phyloP scores from a whole-genome alignment of 2,113 vertebrate genomes.

The Gadus chalcogrammus region DNA sequence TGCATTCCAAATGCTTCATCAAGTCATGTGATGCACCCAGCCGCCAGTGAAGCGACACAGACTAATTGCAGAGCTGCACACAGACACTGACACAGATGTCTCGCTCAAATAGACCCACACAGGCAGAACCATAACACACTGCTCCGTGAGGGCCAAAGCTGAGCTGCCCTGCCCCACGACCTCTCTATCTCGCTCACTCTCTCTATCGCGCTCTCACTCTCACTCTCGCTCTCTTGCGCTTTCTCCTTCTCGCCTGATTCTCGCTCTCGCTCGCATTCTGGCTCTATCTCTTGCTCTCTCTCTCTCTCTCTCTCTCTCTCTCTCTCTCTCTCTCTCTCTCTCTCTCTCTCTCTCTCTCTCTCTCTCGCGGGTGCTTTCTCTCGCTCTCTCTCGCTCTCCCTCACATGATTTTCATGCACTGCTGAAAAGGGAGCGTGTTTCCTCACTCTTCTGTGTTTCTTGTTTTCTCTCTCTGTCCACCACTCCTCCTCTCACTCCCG shows the following conservation, averaged over 20 bases:
- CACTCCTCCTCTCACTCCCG: slow-evolving; percentile 49
- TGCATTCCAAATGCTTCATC: slow-evolving; percentile 50
- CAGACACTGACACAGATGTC: not conserved
- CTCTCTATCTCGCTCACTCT: slow-evolving; percentile 16
- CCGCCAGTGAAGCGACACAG: not conserved
- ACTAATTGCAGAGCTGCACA: not conserved
- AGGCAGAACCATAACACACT: slow-evolving; percentile 12
- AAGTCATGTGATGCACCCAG: slow-evolving; percentile 7
- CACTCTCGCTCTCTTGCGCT: too few relatives aligned
- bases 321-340: too few relatives aligned
- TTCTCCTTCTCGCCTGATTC: too few relatives aligned
- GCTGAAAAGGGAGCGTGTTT: slow-evolving; percentile 58
- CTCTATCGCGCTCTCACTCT: slow-evolving; percentile 26
- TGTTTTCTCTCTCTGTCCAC: slow-evolving; percentile 58
- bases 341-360: too few relatives aligned
- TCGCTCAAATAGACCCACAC: not conserved
- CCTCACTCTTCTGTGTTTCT: slow-evolving; percentile 67
- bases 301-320: too few relatives aligned
- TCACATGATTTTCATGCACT: slow-evolving; percentile 62
- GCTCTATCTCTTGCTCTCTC: not conserved
- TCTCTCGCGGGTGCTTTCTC: not conserved
- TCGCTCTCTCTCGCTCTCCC: slow-evolving; percentile 46
- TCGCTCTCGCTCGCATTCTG: too few relatives aligned
- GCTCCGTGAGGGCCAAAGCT: slow-evolving; percentile 33
- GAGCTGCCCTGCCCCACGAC: slow-evolving; percentile 56